A percentile compares a stretch with the other conserved stretches of the same genome.
phyloP scores from a whole-genome alignment of 2,113 vertebrate genomes.

The Parotia lawesii region DNA sequence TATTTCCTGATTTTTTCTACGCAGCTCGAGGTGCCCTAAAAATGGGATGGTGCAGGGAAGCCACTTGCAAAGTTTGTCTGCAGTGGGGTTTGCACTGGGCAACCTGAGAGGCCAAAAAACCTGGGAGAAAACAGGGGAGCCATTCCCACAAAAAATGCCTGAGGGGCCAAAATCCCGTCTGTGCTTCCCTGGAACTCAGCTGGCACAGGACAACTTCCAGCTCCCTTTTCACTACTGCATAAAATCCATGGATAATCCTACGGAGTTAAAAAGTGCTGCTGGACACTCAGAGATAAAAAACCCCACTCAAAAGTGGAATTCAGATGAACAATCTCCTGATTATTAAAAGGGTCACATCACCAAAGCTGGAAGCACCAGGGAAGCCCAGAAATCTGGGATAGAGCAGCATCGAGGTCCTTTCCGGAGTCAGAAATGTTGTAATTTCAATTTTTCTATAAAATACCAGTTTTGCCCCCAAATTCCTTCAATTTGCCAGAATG shows the following conservation, averaged over 20 bases:
- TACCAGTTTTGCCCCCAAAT: background rate
- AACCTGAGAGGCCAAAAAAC: background rate
- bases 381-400: background rate
- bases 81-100: background rate
- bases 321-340: background rate
- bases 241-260: background rate
- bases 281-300: background rate
- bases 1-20: background rate
- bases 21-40: background rate
- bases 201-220: background rate
- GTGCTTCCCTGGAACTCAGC: background rate
- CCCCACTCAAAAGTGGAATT: accelerated
- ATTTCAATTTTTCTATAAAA: background rate
- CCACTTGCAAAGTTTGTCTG: background rate
- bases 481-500: background rate
- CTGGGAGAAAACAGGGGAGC: background rate
- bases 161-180: background rate
- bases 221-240: background rate
- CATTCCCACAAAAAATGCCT: accelerated
- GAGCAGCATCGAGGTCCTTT: background rate
- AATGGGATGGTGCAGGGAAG: background rate
- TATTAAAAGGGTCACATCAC: background rate
- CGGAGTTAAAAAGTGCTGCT: background rate
- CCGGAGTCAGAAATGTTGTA: background rate
- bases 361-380: background rate